Evolutionary conservation across 2,888 invertebrate species (phyloP), one percentile per base, ranked within the genome.

Genomic region (Brenthis daphne): DNA sequence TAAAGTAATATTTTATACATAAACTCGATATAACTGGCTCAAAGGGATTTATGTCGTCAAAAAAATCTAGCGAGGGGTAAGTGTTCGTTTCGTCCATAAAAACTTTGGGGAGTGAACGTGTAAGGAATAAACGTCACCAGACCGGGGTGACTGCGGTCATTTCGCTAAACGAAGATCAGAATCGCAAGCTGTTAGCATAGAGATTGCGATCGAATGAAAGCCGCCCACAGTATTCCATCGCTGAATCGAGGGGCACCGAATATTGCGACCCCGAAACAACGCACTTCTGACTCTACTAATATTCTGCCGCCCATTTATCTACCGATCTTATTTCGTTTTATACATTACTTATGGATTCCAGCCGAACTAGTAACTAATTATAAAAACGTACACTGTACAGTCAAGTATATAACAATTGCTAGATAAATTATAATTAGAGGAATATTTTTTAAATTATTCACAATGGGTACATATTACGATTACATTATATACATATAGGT

Each of bases 161-260:
- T 92, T 82, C 89, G 92, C 90, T 92, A 92, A 92, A 92, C 92
- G 92, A 92, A 92, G 92, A 92, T 92, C 92, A 89, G 90, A 92
- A 92, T 92, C 92, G 90, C 88, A 88, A 87, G 90, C 92, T 90
- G 90, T 92, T 92, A 92, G 92, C 92, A 92, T 92, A 92, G 92
- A 92, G 91, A 92, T 92, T 91, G 92, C 88, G 86, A 92, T 91
- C 91, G 90, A 91, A 89, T 89, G 90, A 87, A 88, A 87, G 88
- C 89, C 87, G 84, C 84, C 86, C 86, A 81, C 85, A 88, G 90
- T 88, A 90, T 88, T 90, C 89, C 89, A 90, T 90, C 90, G 88
- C 84, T 78, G 85, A 86, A 88, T 89, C 86, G 88, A 87, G 87
- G 89, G 89, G 86, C 81, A 77, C 82, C 80, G 84, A 87, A 90